These are phyloP conservation scores for Drosophila elegans DNA, from an alignment of 1,140 invertebrate genomes.

Conservation along the genomic window DNA sequence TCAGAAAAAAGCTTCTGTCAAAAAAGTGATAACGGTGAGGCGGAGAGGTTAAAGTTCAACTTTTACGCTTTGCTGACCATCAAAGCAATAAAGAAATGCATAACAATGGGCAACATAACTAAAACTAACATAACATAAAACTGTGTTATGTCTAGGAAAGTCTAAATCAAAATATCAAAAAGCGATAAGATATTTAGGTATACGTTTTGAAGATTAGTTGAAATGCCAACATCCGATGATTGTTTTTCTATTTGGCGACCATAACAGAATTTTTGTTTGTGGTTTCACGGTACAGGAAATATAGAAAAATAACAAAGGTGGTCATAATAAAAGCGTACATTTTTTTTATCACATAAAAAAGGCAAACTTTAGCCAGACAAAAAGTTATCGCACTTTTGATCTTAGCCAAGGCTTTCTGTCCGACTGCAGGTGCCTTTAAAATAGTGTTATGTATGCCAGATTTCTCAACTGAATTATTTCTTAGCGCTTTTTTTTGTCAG, in stretches of 20 bases:
- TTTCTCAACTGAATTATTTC: constrained; percentile 60
- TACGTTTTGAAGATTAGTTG: constrained; percentile 15
- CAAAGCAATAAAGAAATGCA: constrained; percentile 28
- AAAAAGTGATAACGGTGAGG: constrained; percentile 25
- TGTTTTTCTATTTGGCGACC: constrained; percentile 8
- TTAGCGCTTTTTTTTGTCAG: constrained; percentile 21
- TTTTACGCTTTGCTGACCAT: constrained; percentile 21
- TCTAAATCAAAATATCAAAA: background rate
- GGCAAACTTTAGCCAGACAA: constrained; percentile 2
- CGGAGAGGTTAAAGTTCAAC: constrained; percentile 32
- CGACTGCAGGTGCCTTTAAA: constrained; percentile 20
- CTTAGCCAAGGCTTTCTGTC: constrained; percentile 45
- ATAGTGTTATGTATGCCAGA: constrained; percentile 1
- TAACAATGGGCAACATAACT: constrained; percentile 6
- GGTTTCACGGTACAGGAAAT: background rate
- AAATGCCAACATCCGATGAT: constrained; percentile 15
- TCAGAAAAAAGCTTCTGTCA: constrained; percentile 8
- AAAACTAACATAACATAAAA: constrained; percentile 4
- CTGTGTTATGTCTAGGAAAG: too few species aligned
- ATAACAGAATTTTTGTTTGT: background rate
- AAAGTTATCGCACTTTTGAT: constrained; percentile 51
- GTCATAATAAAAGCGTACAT: background rate
- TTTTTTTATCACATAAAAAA: background rate
- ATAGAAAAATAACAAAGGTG: constrained; percentile 13
- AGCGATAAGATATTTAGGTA: background rate